Base-by-base conservation (phyloP, 2,888 invertebrate species). In the Dilophus febrilis region DNA sequence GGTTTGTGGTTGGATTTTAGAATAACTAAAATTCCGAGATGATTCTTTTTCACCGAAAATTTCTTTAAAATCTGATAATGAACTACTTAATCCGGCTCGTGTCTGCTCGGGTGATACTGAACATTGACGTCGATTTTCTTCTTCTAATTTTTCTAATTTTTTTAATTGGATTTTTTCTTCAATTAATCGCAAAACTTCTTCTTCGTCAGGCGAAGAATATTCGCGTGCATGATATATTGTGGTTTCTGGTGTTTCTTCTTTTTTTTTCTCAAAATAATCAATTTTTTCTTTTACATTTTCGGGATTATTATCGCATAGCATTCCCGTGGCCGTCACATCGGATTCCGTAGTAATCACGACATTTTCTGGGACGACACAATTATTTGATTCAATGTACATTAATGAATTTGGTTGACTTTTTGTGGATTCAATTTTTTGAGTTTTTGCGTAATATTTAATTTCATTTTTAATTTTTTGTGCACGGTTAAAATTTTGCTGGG, bases 231-330 rank as follows among this genome's bases (percentile, higher is more conserved):
- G 70, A 46, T 71, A 68, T 42, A 69, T 57, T 5, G 60, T 65
- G 46, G 62, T 64, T 29, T 58, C 57, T 37, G 64, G 57, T n/a
- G 68, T 67, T 27, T 64, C 59, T 4, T 66, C 58, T 38, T 64
- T 68, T 47, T 71, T 70, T 0, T 73, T 74, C 58, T 86, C 85
- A 54, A 84, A 86, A 59, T 80, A 85, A 55, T 81, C 76, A 1
- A 86, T 77, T 58, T 79, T 85, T 50, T 74, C 73, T 41, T 74
- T 70, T 1, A 82, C 50, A 4, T 58, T 74, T 47, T 73, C 74
- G 44, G 69, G 70, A 3, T 67, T 65, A 8, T 64, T 69, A 31
- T 68, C 65, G 47, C 67, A 71, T 40, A 80, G 74, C 1, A 77
- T 77, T 1, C 81, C 81, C 57, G 66, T 72, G 35, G 72, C 71